phyloP scores from a whole-genome alignment of 2,888 invertebrate genomes.

The Actias luna region DNA sequence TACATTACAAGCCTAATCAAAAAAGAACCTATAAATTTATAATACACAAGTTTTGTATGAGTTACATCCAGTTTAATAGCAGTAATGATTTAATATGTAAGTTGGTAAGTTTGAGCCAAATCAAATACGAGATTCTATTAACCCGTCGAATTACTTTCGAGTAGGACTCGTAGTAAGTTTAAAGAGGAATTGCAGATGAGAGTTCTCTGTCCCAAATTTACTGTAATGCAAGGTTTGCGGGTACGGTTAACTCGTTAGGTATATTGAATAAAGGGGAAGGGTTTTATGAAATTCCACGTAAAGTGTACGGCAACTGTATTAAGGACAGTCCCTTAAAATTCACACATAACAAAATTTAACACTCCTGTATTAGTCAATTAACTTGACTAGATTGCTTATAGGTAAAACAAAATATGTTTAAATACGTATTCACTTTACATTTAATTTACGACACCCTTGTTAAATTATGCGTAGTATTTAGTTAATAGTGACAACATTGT shows the following conservation, averaged over 20 bases:
- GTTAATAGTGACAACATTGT: too few species aligned
- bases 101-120: slow-evolving; percentile 6
- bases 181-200: slow-evolving; percentile 22
- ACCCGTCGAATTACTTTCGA: slow-evolving; percentile 9
- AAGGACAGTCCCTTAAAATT: slow-evolving; percentile 38
- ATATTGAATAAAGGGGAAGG: slow-evolving; percentile 57
- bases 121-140: slow-evolving; percentile 10
- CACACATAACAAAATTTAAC: slow-evolving; percentile 34
- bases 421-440: background rate
- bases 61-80: background rate
- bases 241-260: slow-evolving; percentile 48
- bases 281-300: slow-evolving; percentile 51
- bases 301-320: slow-evolving; percentile 45
- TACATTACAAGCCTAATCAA: background rate
- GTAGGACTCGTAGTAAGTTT: slow-evolving; percentile 24
- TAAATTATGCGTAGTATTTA: too few species aligned
- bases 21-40: background rate
- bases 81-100: background rate
- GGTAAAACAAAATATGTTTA: background rate
- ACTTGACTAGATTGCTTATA: background rate
- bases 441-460: background rate
- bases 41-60: background rate
- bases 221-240: slow-evolving; percentile 36
- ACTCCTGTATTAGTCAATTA: slow-evolving; percentile 7
- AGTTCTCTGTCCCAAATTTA: slow-evolving; percentile 35